phyloP scores from a whole-genome alignment of 2,888 invertebrate genomes.

The Aphidius colemani region DNA sequence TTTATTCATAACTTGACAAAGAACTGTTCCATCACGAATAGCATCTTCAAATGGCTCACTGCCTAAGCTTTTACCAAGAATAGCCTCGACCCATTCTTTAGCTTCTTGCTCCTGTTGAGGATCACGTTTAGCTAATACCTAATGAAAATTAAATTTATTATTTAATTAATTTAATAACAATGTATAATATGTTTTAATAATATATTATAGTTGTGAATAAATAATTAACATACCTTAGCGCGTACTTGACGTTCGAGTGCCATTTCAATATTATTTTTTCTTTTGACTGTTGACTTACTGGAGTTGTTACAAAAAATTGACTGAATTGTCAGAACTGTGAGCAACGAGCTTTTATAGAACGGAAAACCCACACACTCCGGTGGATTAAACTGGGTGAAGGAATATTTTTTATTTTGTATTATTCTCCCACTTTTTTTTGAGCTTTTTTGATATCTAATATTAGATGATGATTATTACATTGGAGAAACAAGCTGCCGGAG shows the following conservation, averaged over 20 bases:
- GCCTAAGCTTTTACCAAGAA: conserved; percentile 86
- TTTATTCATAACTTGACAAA: conserved; percentile 94
- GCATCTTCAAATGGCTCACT: conserved; percentile 85
- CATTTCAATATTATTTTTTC: conserved; percentile 64
- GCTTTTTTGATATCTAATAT: too few relatives aligned
- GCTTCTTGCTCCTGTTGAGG: conserved; percentile 83
- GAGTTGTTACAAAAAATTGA: too few relatives aligned
- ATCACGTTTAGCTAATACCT: conserved; percentile 85
- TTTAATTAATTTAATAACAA: not conserved
- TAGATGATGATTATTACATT: too few relatives aligned
- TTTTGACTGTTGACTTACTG: not conserved
- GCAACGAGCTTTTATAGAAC: too few relatives aligned
- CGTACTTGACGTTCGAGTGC: conserved; percentile 92
- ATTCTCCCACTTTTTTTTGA: too few relatives aligned
- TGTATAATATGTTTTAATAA: too few relatives aligned
- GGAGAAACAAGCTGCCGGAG: too few relatives aligned
- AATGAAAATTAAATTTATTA: conserved; percentile 8
- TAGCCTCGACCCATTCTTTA: conserved; percentile 88
- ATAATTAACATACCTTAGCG: conserved; percentile 70
- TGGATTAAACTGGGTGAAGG: too few relatives aligned
- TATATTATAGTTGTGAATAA: too few relatives aligned
- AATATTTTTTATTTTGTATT: too few relatives aligned
- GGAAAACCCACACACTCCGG: too few relatives aligned
- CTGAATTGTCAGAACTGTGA: too few relatives aligned
- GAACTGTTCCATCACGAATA: conserved; percentile 87